phyloP scores from a whole-genome alignment of 2,888 invertebrate species.

The Sarcophaga subvicina region DNA sequence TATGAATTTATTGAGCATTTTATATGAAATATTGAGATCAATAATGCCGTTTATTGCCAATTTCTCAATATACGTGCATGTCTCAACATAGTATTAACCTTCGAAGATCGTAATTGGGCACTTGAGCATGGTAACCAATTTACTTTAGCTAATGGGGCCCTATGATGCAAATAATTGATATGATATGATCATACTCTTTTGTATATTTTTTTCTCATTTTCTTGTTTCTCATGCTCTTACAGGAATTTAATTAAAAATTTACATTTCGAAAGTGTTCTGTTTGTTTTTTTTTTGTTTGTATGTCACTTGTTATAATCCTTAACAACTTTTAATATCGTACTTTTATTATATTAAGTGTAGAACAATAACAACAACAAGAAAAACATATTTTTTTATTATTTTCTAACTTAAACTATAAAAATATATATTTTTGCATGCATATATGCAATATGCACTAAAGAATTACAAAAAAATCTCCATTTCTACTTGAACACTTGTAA shows the following conservation, averaged over 20 bases:
- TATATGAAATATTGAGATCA: too few relatives aligned
- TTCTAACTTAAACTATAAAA: slow-evolving; percentile 13
- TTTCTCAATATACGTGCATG: too few relatives aligned
- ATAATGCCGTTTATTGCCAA: too few relatives aligned
- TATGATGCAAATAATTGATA: too few relatives aligned
- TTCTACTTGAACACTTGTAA: slow-evolving; percentile 39
- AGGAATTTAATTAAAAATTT: background rate
- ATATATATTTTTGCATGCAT: slow-evolving; percentile 29
- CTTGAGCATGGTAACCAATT: too few relatives aligned
- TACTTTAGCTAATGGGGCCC: too few relatives aligned
- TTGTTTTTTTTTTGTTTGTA: background rate
- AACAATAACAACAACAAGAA: background rate
- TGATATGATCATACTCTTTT: background rate
- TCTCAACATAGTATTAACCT: too few relatives aligned
- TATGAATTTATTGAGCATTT: too few relatives aligned
- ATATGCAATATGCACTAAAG: slow-evolving; percentile 5
- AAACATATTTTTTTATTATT: background rate
- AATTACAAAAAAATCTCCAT: slow-evolving; percentile 7
- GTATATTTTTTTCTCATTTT: too few relatives aligned
- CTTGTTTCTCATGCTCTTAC: background rate
- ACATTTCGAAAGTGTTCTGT: background rate
- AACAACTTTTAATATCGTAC: background rate
- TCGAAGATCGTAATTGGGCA: too few relatives aligned
- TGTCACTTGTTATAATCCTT: background rate
- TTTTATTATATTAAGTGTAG: background rate